Conservation (phyloP, 2,113 vertebrate genomes). For the Sebastes schlegelii region DNA sequence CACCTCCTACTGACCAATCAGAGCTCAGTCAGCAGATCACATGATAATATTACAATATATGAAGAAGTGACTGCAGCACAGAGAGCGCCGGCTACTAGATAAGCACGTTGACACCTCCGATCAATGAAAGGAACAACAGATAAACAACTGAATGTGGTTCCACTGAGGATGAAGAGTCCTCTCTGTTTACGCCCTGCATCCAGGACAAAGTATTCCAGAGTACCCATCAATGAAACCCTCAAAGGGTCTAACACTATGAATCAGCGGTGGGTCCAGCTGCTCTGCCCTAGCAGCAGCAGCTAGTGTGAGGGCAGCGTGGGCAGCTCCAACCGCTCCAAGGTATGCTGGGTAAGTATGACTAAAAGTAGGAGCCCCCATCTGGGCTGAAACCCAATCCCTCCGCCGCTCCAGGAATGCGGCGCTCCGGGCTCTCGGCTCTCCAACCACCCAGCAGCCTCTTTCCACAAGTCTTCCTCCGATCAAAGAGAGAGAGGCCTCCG, state of each 20-base stretch:
- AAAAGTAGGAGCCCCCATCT: constrained; percentile 50
- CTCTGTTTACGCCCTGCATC: neutral
- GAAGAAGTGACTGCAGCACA: neutral
- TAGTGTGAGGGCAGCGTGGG: constrained; percentile 8
- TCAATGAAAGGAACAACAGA: neutral
- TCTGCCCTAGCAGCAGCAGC: neutral
- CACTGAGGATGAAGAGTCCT: neutral
- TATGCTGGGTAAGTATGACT: constrained; percentile 21
- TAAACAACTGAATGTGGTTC: neutral
- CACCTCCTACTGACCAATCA: no score
- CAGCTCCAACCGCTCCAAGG: constrained; percentile 3
- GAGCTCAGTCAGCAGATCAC: no score
- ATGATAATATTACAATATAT: no score
- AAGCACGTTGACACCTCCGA: neutral
- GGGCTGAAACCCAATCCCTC: constrained; percentile 74
- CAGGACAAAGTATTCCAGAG: no score
- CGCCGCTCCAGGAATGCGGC: constrained; percentile 73
- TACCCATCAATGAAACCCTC: no score
- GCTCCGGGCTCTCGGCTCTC: constrained; percentile 67
- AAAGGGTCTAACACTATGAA: neutral
- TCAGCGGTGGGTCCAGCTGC: constrained; percentile 2
- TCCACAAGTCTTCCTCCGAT: constrained; percentile 56
- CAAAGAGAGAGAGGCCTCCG: constrained; percentile 32
- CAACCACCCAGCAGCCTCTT: constrained; percentile 44
- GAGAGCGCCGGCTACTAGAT: neutral